Evolutionary conservation across 2,888 invertebrate genomes (phyloP), one percentile per base, ranked within the genome.

Genomic region (Orthonychiurus folsomi): DNA sequence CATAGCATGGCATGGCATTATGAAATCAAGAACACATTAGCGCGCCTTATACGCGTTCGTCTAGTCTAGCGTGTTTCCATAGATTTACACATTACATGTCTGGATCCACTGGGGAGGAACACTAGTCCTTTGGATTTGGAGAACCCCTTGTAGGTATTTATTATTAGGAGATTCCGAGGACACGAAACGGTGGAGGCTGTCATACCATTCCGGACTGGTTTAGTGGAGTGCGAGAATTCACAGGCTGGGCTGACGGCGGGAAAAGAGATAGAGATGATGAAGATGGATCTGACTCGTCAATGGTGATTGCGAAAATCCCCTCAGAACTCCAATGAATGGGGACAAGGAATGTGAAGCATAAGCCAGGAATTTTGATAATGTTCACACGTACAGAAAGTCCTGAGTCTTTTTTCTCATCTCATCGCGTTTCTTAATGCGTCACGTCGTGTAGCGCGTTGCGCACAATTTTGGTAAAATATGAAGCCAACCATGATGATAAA

Each of bases 131-230:
- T n/a, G n/a, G n/a, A n/a, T n/a, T n/a, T n/a, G n/a, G n/a, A n/a
- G n/a, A n/a, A n/a, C n/a, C n/a, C n/a, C n/a, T n/a, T n/a, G n/a
- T 37, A 37, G 37, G 37, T 37, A 37, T 37, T 37, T 37, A 37
- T 37, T 37, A 37, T 37, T 37, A 15, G 37, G n/a, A n/a, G 37
- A 37, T 37, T 37, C 37, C 37, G 15, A 5, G n/a, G n/a, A n/a
- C n/a, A n/a, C n/a, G n/a, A n/a, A n/a, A n/a, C n/a, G n/a, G n/a
- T n/a, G n/a, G n/a, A n/a, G 5, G 9, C 37, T 37, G 37, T 37
- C 37, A 37, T 37, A 9, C 37, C 37, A 37, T 37, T 37, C 37
- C 37, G 15, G 9, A 37, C 15, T 37, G 37, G 37, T 37, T 37
- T 37, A 9, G 37, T 9, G 37, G 5, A 37, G 37, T 37, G 37